These are phyloP conservation scores for Eristalinus aeneus DNA, from an alignment of 2,888 invertebrate genomes.

Conservation along the genomic window DNA sequence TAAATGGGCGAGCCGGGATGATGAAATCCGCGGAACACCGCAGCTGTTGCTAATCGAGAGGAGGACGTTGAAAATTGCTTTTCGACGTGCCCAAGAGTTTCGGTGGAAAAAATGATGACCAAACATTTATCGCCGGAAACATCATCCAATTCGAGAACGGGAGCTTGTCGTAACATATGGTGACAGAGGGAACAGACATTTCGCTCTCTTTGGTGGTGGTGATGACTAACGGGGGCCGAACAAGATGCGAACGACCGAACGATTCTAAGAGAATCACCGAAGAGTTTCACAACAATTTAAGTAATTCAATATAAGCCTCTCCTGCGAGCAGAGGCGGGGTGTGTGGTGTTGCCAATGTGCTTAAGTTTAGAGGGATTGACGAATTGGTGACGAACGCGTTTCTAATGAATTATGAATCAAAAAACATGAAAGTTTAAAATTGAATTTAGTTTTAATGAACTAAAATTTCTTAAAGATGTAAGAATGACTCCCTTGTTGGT, in stretches of 20 bases:
- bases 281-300: background rate
- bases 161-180: conserved; percentile 36
- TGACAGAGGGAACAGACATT: background rate
- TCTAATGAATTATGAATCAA: too few species aligned
- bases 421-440: too few species aligned
- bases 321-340: background rate
- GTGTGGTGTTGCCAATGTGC: background rate
- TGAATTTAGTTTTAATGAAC: too few species aligned
- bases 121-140: conserved; percentile 59
- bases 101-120: conserved; percentile 23
- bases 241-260: background rate
- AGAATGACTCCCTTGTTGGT: too few species aligned
- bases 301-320: background rate
- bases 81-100: background rate
- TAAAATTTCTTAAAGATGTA: too few species aligned
- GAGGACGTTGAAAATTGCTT: background rate
- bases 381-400: too few species aligned
- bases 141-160: conserved; percentile 31
- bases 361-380: too few species aligned
- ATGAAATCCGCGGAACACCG: conserved; percentile 36
- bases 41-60: conserved; percentile 20
- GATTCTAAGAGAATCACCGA: background rate
- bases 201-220: background rate
- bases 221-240: background rate
- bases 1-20: conserved; percentile 36